Base-by-base conservation (phyloP, 2,797 vertebrate species). In the Tokudaia tokunoshimensis region DNA sequence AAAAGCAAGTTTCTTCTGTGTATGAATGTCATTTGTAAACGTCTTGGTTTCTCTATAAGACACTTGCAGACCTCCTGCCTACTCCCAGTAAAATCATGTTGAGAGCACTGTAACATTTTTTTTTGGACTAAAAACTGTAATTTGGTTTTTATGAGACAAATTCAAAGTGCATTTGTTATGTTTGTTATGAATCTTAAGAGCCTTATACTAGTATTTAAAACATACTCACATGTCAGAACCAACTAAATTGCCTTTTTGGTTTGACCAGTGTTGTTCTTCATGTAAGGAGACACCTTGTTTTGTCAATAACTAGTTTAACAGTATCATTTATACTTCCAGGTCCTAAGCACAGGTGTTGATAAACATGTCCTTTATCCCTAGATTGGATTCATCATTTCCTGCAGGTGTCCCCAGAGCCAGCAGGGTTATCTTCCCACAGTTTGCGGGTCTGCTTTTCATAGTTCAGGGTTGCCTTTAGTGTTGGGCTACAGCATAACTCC, bases 71-170 rank as follows among this genome's bases (percentile, higher is more conserved):
- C 4, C 6, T 65, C 5, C 57, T 34, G 22, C 24, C 29, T 57
- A 11, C 52, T 41, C 15, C 61, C 72, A 55, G 34, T 34, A 55
- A 29, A 50, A 12, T n/a, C 44, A 65, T 34, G 41, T 34, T 57
- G 6, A 24, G 3, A 57, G 50, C 78, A 80, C 22, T 83, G 26
- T 44, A 44, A 63, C 57, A 41, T 34, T 65, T 67, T 65, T 70
- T 70, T 44, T 3, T 63, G 24, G 24, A 44, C 57, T 41, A 9
- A 88, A 88, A 72, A 20, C 37, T 92, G 61, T 84, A 55, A 44
- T 41, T 84, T 84, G 8, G 80, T 61, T 80, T 92, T 89, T 94
- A 24, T 89, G 55, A 94, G 41, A 41, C 75, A n/a, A 92, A 79
- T 75, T 80, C 13, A 44, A 79, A 85, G 74, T 75, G 15, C 63